Base-by-base conservation (phyloP, 2,797 vertebrate species). In the Apodemus agrarius region DNA sequence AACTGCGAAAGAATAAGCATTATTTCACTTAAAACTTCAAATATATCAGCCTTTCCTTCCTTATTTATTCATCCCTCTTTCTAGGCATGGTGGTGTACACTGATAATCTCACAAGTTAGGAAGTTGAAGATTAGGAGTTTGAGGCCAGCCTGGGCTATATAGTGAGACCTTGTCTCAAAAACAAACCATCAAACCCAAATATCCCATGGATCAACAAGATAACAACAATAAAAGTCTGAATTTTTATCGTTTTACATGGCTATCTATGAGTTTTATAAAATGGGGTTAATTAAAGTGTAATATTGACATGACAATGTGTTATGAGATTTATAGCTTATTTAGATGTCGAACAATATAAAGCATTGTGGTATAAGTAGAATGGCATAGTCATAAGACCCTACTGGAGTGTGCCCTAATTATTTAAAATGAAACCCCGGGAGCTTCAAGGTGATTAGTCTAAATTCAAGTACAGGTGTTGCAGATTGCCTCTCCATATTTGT, bases 1-100 rank as follows among this genome's bases (percentile, higher is more conserved):
- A 86, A 80, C 78, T 10, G 59, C 90, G 80, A 40, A 92, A 85
- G 52, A 82, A 91, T 76, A 78, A 59, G 79, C 85, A 31, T 84
- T n/a, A 72, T 88, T 86, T 89, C 21, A 1, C 17, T 29, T 67
- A 52, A 37, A 29, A 54, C 24, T 37, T 46, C 37, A 52, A 78
- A 89, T 40, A 61, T 21, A 76, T 7, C 11, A 76, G 17, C 16
- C 40, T 76, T 79, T 67, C 14, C 11, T 79, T 37, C 74, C 26
- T 67, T 52, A 37, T 12, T 37, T 52, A 61, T 46, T 89, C 14
- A 90, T 37, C 46, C 29, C 40, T 94, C 19, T 95, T 63, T 26
- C 26, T 9, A 57, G 34, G 57, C 29, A 31, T 59, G 24, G 34
- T 57, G 34, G 6, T 54, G 9, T 54, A 54, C 4, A 72, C 65